phyloP scores from a whole-genome alignment of 2,888 invertebrate species.

The Macrophya annulata region DNA sequence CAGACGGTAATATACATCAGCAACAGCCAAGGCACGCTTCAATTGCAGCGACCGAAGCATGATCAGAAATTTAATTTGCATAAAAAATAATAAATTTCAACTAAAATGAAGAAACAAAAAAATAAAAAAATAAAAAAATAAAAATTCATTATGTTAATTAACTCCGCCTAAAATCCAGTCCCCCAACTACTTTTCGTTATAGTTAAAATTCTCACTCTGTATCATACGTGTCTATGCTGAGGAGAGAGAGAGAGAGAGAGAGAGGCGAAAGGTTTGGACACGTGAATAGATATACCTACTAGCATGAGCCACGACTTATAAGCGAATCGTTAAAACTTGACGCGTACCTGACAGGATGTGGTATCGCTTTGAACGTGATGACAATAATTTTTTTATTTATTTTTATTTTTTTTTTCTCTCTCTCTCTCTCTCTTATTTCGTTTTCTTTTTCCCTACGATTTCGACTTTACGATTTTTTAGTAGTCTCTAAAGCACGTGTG shows the following conservation, averaged over 20 bases:
- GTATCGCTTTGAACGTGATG: constrained; percentile 42
- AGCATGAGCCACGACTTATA: background rate
- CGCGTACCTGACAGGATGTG: constrained; percentile 48
- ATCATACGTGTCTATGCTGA: background rate
- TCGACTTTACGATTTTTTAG: constrained; percentile 36
- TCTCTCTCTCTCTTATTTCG: too few species aligned
- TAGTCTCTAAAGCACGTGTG: background rate
- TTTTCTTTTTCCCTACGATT: background rate
- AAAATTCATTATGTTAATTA: background rate
- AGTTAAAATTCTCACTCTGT: constrained; percentile 8
- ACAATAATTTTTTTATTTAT: constrained; percentile 30
- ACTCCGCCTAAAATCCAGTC: background rate
- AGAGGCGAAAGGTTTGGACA: background rate
- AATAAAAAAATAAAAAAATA: background rate
- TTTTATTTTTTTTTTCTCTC: too few species aligned
- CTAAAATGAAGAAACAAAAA: background rate
- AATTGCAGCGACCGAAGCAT: background rate
- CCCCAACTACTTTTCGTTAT: background rate
- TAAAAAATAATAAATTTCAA: background rate
- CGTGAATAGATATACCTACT: background rate
- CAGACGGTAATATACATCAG: background rate
- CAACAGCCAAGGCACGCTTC: background rate
- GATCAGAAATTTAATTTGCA: background rate
- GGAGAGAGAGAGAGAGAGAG: background rate
- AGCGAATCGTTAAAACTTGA: constrained; percentile 44